These are phyloP conservation scores for Caenorhabditis parvicauda DNA, from an alignment of 2,888 invertebrate species.

Conservation along the genomic window DNA sequence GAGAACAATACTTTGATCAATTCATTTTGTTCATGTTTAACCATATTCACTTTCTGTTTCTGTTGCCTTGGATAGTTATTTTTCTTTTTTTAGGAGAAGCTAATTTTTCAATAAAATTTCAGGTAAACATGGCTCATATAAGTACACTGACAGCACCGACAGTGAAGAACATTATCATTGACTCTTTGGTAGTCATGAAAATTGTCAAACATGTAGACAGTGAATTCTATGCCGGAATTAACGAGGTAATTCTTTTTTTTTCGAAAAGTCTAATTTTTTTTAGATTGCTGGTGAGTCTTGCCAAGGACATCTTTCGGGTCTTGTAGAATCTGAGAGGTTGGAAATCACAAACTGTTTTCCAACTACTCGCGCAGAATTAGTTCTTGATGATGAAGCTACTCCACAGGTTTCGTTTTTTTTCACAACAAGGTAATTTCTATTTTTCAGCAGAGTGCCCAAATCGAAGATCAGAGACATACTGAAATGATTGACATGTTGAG, in stretches of 20 bases:
- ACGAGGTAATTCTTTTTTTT: conserved; percentile 34
- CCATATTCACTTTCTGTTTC: too few relatives aligned
- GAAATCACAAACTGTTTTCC: conserved; percentile 63
- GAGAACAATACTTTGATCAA: too few relatives aligned
- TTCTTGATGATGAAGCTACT: conserved; percentile 50
- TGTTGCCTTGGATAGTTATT: not conserved
- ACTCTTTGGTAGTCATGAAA: conserved; percentile 56
- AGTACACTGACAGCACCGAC: conserved; percentile 38
- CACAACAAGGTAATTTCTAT: not conserved
- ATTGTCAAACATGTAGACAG: conserved; percentile 63
- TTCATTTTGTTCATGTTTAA: too few relatives aligned
- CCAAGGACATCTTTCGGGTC: conserved; percentile 60
- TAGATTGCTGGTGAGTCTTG: conserved; percentile 59
- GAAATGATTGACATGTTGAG: conserved; percentile 60
- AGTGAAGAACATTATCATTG: conserved; percentile 51
- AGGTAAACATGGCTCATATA: not conserved
- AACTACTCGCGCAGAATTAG: conserved; percentile 54
- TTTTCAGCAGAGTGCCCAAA: conserved; percentile 33
- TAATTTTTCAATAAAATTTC: not conserved
- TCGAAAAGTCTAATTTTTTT: not conserved
- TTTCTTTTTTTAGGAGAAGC: not conserved
- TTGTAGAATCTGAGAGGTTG: conserved; percentile 59
- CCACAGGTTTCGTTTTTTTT: conserved; percentile 14
- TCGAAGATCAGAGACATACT: conserved; percentile 51
- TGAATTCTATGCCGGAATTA: conserved; percentile 61